These are phyloP conservation scores for Butorides virescens DNA, from an alignment of 2,113 vertebrate species.

Conservation along the genomic window DNA sequence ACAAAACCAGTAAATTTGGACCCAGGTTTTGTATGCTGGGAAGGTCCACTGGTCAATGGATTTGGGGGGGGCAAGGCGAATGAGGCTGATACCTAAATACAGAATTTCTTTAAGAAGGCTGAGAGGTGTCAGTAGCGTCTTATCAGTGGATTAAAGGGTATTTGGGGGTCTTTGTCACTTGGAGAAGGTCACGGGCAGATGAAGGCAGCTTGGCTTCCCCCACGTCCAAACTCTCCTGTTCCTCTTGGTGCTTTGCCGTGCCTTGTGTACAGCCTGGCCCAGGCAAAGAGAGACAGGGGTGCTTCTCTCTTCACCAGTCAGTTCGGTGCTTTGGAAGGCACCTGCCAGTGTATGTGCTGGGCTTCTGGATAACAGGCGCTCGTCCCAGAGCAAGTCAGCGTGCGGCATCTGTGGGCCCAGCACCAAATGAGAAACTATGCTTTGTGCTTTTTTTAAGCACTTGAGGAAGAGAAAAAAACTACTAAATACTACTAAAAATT, in stretches of 20 bases:
- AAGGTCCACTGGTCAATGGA: not conserved
- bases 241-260: not conserved
- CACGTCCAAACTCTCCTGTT: accelerated
- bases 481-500: not conserved
- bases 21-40: accelerated
- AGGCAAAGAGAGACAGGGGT: accelerated
- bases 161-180: not conserved
- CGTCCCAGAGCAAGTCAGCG: accelerated
- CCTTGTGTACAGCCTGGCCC: not conserved
- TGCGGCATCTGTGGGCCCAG: not conserved
- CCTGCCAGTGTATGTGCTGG: not conserved
- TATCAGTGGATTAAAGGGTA: not conserved
- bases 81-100: not conserved
- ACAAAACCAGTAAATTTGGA: accelerated
- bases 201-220: not conserved
- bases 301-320: not conserved
- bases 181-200: not conserved
- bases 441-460: not conserved
- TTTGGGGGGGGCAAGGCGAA: accelerated
- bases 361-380: not conserved
- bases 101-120: not conserved
- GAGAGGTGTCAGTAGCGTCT: not conserved
- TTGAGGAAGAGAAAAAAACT: not conserved
- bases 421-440: not conserved
- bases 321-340: not conserved